phyloP scores from a whole-genome alignment of 2,797 vertebrate genomes.

The Gila robusta region DNA sequence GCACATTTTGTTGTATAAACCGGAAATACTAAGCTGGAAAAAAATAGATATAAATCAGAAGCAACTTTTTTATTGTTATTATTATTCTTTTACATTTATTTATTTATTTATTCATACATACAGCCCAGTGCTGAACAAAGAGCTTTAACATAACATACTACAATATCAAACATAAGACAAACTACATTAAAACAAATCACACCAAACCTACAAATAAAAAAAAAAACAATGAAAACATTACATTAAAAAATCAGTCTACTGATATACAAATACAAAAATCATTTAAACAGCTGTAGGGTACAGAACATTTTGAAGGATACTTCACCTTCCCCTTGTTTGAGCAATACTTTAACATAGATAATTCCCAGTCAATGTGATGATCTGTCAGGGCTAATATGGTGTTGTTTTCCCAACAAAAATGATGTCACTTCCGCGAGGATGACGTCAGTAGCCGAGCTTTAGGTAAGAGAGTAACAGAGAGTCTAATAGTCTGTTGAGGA shows the following conservation, averaged over 20 bases:
- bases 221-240: background rate
- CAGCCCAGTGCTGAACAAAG: background rate
- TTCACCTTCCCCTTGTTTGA: background rate
- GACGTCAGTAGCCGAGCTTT: background rate
- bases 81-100: background rate
- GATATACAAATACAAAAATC: background rate
- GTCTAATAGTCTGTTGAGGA: background rate
- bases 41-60: background rate
- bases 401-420: background rate
- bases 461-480: background rate
- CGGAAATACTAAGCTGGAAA: background rate
- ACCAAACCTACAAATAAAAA: background rate
- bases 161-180: background rate
- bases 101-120: background rate
- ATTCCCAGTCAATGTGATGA: background rate
- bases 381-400: background rate
- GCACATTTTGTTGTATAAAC: background rate
- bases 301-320: background rate
- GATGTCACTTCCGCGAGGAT: background rate
- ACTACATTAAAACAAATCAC: too few species aligned
- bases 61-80: background rate
- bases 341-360: background rate
- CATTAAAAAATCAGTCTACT: too few species aligned
- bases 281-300: background rate
- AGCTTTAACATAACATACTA: background rate